Conservation (phyloP, 2,113 vertebrate genomes). For the Mus spicilegus region DNA sequence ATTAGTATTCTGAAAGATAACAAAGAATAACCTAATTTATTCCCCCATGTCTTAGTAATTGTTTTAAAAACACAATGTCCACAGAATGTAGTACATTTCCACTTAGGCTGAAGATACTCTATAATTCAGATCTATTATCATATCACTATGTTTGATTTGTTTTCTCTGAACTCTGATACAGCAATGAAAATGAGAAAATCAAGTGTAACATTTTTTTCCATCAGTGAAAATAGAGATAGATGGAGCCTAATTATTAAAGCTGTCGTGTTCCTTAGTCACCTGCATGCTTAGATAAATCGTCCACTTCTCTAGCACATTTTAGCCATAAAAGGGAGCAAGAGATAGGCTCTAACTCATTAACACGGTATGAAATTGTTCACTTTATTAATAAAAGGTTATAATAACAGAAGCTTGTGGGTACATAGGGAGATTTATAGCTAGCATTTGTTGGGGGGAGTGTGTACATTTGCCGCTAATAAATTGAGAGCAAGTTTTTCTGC, state of each 20-base stretch:
- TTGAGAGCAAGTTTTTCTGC: constrained; percentile 68
- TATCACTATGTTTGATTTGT: constrained; percentile 83
- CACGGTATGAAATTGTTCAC: constrained; percentile 67
- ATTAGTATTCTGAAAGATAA: constrained; percentile 68
- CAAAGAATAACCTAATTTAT: constrained; percentile 70
- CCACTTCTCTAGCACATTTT: constrained; percentile 63
- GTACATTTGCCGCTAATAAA: constrained; percentile 79
- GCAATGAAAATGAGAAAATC: constrained; percentile 84
- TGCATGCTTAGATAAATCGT: constrained; percentile 75
- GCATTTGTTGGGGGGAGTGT: constrained; percentile 65
- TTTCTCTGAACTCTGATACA: constrained; percentile 81
- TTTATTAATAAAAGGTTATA: constrained; percentile 79
- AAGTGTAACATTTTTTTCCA: constrained; percentile 85
- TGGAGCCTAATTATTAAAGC: constrained; percentile 80
- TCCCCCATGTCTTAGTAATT: constrained; percentile 70
- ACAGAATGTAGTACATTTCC: constrained; percentile 73
- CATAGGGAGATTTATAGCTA: constrained; percentile 76
- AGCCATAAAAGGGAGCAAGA: constrained; percentile 66
- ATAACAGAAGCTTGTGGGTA: constrained; percentile 62
- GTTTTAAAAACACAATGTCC: constrained; percentile 67
- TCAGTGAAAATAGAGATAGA: constrained; percentile 84
- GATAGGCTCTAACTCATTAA: constrained; percentile 76
- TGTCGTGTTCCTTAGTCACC: constrained; percentile 81
- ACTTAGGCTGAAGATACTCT: constrained; percentile 68
- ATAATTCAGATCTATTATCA: constrained; percentile 80